These are phyloP conservation scores for Sciurus niger DNA, from an alignment of 2,113 vertebrate genomes.

Conservation along the genomic window DNA sequence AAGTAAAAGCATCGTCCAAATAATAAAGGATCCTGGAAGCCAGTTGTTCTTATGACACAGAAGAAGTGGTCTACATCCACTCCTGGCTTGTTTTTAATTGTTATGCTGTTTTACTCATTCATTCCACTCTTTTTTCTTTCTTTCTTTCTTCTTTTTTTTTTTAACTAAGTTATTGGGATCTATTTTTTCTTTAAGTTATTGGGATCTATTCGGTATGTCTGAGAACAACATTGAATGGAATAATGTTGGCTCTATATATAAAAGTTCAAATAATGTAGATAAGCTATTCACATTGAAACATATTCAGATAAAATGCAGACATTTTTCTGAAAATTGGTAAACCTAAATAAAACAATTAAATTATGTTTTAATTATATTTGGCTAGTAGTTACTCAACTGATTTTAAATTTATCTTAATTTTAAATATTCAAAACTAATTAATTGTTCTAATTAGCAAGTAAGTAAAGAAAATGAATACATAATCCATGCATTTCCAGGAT, in stretches of 20 bases:
- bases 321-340: constrained; percentile 3
- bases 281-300: background rate
- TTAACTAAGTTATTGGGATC: background rate
- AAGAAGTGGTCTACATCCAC: background rate
- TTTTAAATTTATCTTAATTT: background rate
- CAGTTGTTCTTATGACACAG: background rate
- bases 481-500: background rate
- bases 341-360: background rate
- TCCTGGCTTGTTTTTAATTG: background rate
- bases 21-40: background rate
- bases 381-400: background rate
- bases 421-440: background rate
- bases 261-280: background rate
- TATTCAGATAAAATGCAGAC: background rate
- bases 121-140: background rate
- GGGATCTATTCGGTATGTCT: background rate
- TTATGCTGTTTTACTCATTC: too few species aligned
- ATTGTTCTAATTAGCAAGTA: constrained; percentile 5
- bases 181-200: background rate
- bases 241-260: background rate
- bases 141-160: background rate
- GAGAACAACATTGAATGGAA: background rate
- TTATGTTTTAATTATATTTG: background rate
- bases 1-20: background rate
- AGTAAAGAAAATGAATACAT: background rate